phyloP scores from a whole-genome alignment of 2,113 vertebrate species.

The Himantopus leucocephalus region DNA sequence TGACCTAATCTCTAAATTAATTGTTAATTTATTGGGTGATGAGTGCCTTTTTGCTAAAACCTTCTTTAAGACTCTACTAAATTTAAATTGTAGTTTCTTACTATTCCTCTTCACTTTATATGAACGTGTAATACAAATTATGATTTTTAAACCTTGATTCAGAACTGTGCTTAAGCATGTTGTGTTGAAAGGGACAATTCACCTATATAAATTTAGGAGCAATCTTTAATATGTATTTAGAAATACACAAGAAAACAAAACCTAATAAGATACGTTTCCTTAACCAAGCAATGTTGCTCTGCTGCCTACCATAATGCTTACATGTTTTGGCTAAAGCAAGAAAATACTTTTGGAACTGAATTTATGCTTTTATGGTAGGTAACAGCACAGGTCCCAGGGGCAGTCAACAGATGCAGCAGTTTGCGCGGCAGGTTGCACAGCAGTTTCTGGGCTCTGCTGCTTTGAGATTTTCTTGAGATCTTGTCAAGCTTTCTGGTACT shows the following conservation, averaged over 20 bases:
- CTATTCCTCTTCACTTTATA: not conserved
- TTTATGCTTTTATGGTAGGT: not conserved
- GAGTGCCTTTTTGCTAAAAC: not conserved
- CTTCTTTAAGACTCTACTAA: not conserved
- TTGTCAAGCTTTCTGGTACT: not conserved
- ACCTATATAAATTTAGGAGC: not conserved
- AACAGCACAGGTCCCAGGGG: not conserved
- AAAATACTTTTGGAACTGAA: not conserved
- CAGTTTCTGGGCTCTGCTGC: not conserved
- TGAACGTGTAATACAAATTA: not conserved
- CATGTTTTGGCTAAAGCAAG: not conserved
- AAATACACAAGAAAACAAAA: not conserved
- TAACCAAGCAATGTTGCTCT: not conserved
- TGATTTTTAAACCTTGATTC: not conserved
- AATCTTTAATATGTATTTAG: not conserved
- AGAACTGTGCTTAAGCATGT: not conserved
- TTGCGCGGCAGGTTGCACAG: not conserved
- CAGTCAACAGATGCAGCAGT: not conserved
- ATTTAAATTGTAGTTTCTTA: not conserved
- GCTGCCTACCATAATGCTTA: not conserved
- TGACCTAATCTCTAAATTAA: not conserved
- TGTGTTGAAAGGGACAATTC: not conserved
- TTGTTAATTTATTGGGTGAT: not conserved
- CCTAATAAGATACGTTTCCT: not conserved
- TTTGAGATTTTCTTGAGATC: not conserved